phyloP scores from a whole-genome alignment of 2,888 invertebrate species.

The Tolmerus cingulatus region DNA sequence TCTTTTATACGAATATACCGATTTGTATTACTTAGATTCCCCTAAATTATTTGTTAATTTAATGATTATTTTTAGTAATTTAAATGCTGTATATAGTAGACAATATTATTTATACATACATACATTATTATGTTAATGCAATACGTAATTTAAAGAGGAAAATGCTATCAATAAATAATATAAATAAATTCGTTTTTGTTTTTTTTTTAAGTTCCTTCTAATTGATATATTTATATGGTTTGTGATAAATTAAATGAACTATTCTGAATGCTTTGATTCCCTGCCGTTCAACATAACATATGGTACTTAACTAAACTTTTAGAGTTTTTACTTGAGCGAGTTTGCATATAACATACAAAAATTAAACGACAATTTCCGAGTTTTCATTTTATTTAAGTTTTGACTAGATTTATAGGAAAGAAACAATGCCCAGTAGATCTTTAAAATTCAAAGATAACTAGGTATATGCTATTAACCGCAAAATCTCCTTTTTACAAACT shows the following conservation, averaged over 20 bases:
- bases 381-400: too few relatives aligned
- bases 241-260: background rate
- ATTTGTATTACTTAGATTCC: slow-evolving; percentile 27
- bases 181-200: background rate
- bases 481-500: too few relatives aligned
- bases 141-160: slow-evolving; percentile 9
- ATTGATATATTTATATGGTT: background rate
- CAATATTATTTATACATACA: slow-evolving; percentile 28
- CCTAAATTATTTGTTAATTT: slow-evolving; percentile 35
- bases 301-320: too few relatives aligned
- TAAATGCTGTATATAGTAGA: slow-evolving; percentile 30
- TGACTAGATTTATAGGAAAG: too few relatives aligned
- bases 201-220: background rate
- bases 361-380: too few relatives aligned
- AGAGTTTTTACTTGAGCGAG: too few relatives aligned
- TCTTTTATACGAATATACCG: background rate
- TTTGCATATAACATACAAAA: too few relatives aligned
- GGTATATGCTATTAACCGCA: too few relatives aligned
- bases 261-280: too few relatives aligned
- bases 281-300: too few relatives aligned
- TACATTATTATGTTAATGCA: slow-evolving; percentile 8
- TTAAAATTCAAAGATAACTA: too few relatives aligned
- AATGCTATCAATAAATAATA: background rate
- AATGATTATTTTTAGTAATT: slow-evolving; percentile 17
- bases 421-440: too few relatives aligned